Base-by-base conservation (phyloP, 2,797 vertebrate genomes). In the Notolabrus celidotus region DNA sequence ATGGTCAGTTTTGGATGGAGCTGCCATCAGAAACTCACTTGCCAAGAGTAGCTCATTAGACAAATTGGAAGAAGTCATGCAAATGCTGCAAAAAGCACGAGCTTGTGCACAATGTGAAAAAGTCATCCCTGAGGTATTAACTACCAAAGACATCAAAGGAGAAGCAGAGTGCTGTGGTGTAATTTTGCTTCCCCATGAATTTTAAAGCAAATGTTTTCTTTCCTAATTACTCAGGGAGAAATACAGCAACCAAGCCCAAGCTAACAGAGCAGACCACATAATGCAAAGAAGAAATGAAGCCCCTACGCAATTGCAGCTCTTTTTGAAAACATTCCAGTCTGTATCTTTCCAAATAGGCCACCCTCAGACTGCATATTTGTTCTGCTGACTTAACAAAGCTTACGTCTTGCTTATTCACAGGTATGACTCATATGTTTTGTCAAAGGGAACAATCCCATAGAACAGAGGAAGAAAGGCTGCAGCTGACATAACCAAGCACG, bases 341-440 rank as follows among this genome's bases (percentile, higher is more conserved):
- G 4, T 74, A 31, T 58, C 61, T 77, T 70, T 74, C 15, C 34
- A 82, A 74, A 68, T 38, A 71, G 63, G 27, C 57, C 63, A 58
- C 8, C 36, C 20, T 56, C 51, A 23, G 45, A 75, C 62, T 84
- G 63, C 34, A 60, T 59, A 68, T 41, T 67, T 78, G 61, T 59
- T 34, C 25, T 72, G 74, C 79, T 75, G 68, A 83, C 55, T 77
- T 70, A 52, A 58, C 63, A 67, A 42, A 75, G 64, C 67, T 67
- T 10, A 43, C 1, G 8, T 57, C 25, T 56, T 61, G 57, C 47
- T 64, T 52, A 56, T 59, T 75, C 72, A 83, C 55, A 45, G 43
- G 52, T 72, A 61, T 85, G 82, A 85, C 65, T 84, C 74, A 78
- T 33, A 50, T 68, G 17, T 59, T 66, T 54, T 68, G 49, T 50